These are phyloP conservation scores for Leucoraja erinaceus DNA, from an alignment of 2,113 vertebrate species.

Conservation along the genomic window DNA sequence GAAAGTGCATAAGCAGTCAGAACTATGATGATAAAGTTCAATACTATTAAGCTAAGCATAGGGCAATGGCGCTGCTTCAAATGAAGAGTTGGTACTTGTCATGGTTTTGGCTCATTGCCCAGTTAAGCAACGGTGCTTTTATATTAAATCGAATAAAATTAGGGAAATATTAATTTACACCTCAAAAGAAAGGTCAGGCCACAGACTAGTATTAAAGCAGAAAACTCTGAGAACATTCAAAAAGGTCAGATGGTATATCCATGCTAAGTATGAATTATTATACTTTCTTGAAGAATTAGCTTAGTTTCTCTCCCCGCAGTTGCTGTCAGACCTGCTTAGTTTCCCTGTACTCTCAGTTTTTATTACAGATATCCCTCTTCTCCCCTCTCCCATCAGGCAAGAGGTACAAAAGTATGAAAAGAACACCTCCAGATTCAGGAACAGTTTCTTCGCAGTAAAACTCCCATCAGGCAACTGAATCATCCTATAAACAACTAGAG, in stretches of 20 bases:
- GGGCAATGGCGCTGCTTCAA: neutral
- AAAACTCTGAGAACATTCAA: neutral
- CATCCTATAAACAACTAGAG: too few species aligned
- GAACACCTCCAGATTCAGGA: too few species aligned
- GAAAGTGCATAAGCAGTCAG: neutral
- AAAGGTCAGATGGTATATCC: neutral
- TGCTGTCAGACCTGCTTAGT: neutral
- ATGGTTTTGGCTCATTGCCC: neutral
- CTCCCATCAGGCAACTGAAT: too few species aligned
- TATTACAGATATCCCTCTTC: neutral
- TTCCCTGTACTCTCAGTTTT: neutral
- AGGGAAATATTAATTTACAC: neutral
- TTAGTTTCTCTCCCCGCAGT: neutral
- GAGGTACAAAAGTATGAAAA: too few species aligned
- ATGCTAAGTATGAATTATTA: neutral
- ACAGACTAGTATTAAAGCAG: neutral
- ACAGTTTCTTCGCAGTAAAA: too few species aligned
- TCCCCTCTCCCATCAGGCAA: too few species aligned
- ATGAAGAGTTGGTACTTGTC: neutral
- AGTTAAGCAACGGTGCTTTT: neutral
- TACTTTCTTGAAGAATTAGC: neutral
- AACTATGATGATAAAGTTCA: neutral
- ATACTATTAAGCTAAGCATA: neutral
- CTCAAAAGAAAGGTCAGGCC: neutral
- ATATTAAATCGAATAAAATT: neutral